Percentiles rank a stretch among this genome's conserved stretches.
Evolutionary conservation across 2,888 invertebrate species (phyloP).

Genomic region (Acronicta leporina): DNA sequence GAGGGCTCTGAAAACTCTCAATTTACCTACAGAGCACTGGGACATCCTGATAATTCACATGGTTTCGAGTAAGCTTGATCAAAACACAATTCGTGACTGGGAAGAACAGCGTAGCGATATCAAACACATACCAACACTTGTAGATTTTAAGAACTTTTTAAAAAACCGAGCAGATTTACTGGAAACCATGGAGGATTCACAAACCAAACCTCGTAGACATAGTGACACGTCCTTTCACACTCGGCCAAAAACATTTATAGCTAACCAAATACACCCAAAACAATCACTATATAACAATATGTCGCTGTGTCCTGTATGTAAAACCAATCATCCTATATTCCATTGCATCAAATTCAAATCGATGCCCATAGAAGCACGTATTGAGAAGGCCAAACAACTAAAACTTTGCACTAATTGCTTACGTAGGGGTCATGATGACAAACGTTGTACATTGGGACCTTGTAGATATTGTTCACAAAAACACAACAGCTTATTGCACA

Average conservation of each 20-base stretch:
- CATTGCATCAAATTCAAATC: background rate
- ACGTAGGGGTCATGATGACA: background rate
- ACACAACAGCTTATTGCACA: background rate
- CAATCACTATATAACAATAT: background rate
- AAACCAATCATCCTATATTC: background rate
- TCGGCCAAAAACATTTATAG: background rate
- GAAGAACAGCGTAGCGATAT: background rate
- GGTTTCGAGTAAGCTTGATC: background rate
- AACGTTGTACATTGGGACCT: background rate
- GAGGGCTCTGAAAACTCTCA: background rate
- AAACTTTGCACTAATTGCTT: background rate
- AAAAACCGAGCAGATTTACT: conserved; percentile 10
- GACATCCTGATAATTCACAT: background rate
- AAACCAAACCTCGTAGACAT: background rate
- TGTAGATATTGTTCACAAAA: background rate
- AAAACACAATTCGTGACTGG: background rate
- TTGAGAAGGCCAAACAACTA: background rate
- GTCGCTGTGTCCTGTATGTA: background rate
- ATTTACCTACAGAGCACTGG: background rate
- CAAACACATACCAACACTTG: background rate
- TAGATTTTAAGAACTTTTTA: conserved; percentile 2
- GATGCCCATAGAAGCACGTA: background rate
- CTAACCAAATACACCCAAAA: background rate
- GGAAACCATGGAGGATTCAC: conserved; percentile 11
- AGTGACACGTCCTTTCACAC: background rate